phyloP scores from a whole-genome alignment of 2,888 invertebrate genomes.

The Coremacera marginata region DNA sequence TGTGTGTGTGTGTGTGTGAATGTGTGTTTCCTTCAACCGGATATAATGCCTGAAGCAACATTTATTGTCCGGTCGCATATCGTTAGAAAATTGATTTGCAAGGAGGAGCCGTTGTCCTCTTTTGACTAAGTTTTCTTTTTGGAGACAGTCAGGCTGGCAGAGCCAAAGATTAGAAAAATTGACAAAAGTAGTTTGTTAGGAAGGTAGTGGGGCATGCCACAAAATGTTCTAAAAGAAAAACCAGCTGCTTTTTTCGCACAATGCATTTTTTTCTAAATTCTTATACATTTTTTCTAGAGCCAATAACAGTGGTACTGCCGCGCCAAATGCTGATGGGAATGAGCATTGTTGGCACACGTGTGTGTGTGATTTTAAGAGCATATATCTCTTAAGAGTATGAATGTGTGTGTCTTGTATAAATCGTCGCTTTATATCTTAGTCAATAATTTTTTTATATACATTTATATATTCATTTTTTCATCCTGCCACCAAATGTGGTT shows the following conservation, averaged over 20 bases:
- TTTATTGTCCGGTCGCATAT: conserved; percentile 5
- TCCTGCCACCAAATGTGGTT: not conserved
- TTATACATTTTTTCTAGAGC: not conserved
- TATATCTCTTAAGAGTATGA: not conserved
- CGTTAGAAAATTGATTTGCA: conserved; percentile 12
- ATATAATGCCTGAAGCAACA: conserved; percentile 8
- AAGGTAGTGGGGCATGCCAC: too few species aligned
- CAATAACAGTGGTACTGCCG: not conserved
- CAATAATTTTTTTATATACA: not conserved
- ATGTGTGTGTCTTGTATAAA: not conserved
- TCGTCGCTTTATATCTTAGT: not conserved
- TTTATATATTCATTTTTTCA: too few species aligned
- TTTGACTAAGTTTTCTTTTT: too few species aligned
- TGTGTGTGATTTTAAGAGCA: not conserved
- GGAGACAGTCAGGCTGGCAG: not conserved
- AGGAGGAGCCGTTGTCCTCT: not conserved
- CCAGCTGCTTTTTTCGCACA: not conserved
- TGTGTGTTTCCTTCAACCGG: not conserved
- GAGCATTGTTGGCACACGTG: not conserved
- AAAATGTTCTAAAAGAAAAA: too few species aligned
- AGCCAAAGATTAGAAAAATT: not conserved
- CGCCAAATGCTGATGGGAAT: not conserved
- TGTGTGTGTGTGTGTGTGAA: not conserved
- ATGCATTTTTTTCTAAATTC: not conserved
- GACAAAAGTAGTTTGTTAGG: too few species aligned